phyloP scores from a whole-genome alignment of 2,797 vertebrate genomes.

The Crocodylus rhombifer region DNA sequence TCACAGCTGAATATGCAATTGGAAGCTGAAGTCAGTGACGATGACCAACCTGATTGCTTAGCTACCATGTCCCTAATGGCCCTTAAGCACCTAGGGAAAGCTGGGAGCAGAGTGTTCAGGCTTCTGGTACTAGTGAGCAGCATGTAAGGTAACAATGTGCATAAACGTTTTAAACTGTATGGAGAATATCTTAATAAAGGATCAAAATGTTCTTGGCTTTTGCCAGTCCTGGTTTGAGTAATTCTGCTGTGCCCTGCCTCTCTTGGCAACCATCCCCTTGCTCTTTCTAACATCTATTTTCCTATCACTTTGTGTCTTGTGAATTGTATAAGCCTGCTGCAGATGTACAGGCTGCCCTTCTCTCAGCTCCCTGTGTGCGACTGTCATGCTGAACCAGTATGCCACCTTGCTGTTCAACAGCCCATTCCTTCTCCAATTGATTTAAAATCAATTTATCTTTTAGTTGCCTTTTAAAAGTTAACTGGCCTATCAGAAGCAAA shows the following conservation, averaged over 20 bases:
- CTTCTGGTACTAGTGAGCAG: not conserved
- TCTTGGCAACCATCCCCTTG: not conserved
- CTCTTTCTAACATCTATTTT: fast-evolving
- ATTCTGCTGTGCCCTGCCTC: not conserved
- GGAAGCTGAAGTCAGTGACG: not conserved
- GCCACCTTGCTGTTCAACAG: no score
- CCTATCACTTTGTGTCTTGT: not conserved
- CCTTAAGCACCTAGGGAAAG: not conserved
- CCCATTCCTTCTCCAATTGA: no score
- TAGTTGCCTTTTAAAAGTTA: no score
- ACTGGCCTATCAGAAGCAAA: no score
- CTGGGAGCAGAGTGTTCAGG: not conserved
- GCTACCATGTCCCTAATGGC: not conserved
- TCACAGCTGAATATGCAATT: fast-evolving
- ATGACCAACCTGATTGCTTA: not conserved
- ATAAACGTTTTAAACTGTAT: not conserved
- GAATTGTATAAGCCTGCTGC: no score
- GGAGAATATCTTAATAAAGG: slow-evolving; percentile 19
- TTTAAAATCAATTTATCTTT: no score
- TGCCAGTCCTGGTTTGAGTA: not conserved
- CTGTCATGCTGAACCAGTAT: not conserved
- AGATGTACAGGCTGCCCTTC: fast-evolving
- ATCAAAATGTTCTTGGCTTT: not conserved
- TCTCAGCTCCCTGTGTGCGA: fast-evolving
- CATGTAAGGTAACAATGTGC: slow-evolving; percentile 12